phyloP scores from a whole-genome alignment of 2,113 vertebrate genomes.

The Gallinago jamesoni region DNA sequence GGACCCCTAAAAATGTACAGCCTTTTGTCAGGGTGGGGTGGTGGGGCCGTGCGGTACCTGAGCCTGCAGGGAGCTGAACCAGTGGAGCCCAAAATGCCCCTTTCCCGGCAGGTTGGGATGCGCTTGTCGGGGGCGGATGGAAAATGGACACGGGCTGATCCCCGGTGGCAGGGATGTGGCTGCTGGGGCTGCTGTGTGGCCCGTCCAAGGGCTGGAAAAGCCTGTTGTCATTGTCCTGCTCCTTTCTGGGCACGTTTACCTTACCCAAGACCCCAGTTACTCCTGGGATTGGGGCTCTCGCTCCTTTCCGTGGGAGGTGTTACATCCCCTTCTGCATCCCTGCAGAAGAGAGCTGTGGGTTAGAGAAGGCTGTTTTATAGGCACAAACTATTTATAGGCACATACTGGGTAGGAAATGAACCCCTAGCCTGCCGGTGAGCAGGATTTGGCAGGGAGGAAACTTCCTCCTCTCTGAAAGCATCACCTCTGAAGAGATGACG shows the following conservation, averaged over 20 bases:
- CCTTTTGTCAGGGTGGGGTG: background rate
- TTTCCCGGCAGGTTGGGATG: background rate
- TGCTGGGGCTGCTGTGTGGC: background rate
- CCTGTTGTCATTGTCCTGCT: background rate
- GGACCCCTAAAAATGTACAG: background rate
- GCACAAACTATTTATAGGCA: background rate
- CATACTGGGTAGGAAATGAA: background rate
- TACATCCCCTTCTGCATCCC: background rate
- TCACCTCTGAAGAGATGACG: background rate
- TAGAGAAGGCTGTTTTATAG: background rate
- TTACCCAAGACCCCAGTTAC: background rate
- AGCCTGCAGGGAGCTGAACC: background rate
- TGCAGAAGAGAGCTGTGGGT: background rate
- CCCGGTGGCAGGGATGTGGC: rapidly evolving
- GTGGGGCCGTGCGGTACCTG: rapidly evolving
- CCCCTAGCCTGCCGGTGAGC: background rate
- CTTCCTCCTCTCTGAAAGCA: background rate
- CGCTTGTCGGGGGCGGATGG: background rate
- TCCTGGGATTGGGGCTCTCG: background rate
- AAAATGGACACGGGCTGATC: background rate
- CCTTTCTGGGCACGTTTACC: background rate
- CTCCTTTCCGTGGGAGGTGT: background rate
- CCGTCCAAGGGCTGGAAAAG: background rate
- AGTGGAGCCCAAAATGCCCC: background rate
- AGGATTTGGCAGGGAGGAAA: background rate